Base-by-base conservation (phyloP, 1,140 invertebrate genomes). In the Bombus polaris region DNA sequence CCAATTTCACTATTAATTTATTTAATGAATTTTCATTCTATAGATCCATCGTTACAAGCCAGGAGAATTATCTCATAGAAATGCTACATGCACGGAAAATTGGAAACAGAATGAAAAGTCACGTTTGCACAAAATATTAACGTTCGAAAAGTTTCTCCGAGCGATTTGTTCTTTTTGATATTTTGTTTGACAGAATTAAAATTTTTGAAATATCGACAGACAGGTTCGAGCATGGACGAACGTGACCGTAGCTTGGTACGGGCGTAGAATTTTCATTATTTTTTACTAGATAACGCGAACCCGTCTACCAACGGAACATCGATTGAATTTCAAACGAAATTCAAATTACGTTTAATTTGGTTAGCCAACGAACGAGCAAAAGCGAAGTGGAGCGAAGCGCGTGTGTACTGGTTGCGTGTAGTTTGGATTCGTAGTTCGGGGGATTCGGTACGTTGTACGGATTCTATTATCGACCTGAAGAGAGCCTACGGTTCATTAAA, bases 281-380 rank as follows among this genome's bases (percentile, higher is more conserved):
- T 81, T 90, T 90, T 86, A 90, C 85, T 83, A 66, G 85, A 87
- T 90, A 90, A 90, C 86, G 59, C 83, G 35, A 44, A 42, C 62
- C 35, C 82, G 82, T 70, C 73, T 79, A 62, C 73, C 72, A 25
- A 70, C 80, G 42, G 83, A 76, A 88, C 87, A 92, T 93, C 92
- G 92, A 93, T 93, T 93, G 93, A 93, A 93, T 93, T 93, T 92
- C 93, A 93, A 93, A 92, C 92, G 91, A 92, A 92, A 93, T 93
- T 93, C 92, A 93, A 93, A 93, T 93, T 92, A 93, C 89, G 89
- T 92, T 92, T 93, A 93, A 93, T 93, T 93, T 90, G 89, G 92
- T 93, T 93, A 93, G 91, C 91, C 88, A 91, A 87, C 88, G 86
- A 81, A 87, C 76, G 57, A 57, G 42, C 39, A 37, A 37, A 37